Percentiles rank a stretch among this genome's conserved stretches.
These are phyloP conservation scores for Caenorhabditis inopinata DNA, from an alignment of 1,140 invertebrate genomes.

Conservation along the genomic window DNA sequence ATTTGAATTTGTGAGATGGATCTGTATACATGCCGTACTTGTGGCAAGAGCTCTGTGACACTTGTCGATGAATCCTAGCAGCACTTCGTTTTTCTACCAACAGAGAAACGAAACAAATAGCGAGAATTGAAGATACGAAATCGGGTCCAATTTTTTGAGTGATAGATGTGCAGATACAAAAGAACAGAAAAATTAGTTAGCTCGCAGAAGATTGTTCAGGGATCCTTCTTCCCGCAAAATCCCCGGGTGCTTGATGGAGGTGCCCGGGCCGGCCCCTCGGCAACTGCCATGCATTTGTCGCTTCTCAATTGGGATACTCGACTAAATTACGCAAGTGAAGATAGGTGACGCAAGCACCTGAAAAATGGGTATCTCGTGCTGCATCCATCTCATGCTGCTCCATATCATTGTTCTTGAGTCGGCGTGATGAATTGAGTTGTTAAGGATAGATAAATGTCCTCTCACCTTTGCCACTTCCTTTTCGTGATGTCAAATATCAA, in stretches of 20 bases:
- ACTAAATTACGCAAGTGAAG: slow-evolving; percentile 3
- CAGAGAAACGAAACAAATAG: slow-evolving; percentile 18
- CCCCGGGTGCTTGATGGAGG: slow-evolving; percentile 7
- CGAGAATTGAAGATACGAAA: background rate
- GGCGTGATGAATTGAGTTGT: background rate
- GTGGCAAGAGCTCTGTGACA: slow-evolving; percentile 4
- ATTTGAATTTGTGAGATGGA: background rate
- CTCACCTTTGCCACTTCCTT: background rate
- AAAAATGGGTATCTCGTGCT: background rate
- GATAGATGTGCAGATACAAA: slow-evolving; percentile 26
- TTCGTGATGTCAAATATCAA: slow-evolving; percentile 4
- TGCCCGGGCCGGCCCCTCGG: background rate
- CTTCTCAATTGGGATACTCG: background rate
- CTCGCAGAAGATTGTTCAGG: slow-evolving; percentile 9
- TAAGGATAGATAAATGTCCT: slow-evolving; percentile 9
- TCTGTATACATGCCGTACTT: background rate
- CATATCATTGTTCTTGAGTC: slow-evolving; percentile 11
- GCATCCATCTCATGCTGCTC: background rate
- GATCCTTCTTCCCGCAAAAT: background rate
- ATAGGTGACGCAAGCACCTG: slow-evolving; percentile 5
- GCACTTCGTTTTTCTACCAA: background rate
- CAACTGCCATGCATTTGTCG: background rate
- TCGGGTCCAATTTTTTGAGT: slow-evolving; percentile 13
- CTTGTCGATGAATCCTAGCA: background rate
- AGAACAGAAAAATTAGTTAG: slow-evolving; percentile 31